A percentile compares a stretch with the other conserved stretches of the same genome.
phyloP scores from a whole-genome alignment of 2,888 invertebrate species.

The Andricus quercusramuli region DNA sequence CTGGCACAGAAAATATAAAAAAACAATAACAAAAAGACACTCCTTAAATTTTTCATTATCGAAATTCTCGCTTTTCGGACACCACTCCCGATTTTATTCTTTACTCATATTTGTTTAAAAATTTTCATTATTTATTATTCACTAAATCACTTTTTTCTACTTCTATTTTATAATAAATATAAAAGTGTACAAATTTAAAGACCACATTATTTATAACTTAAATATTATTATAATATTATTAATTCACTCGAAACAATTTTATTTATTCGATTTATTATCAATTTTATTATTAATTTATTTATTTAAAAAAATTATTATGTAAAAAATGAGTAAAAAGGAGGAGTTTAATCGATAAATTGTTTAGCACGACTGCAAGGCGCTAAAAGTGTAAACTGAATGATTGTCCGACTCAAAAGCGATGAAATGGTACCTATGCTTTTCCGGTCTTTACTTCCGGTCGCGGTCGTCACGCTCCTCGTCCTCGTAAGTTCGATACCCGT shows the following conservation, averaged over 20 bases:
- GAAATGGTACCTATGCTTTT: conserved; percentile 64
- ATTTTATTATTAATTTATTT: background rate
- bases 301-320: background rate
- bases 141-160: background rate
- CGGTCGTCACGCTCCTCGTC: conserved; percentile 62
- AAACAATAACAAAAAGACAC: conserved; percentile 36
- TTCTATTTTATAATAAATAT: conserved; percentile 26
- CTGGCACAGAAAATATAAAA: conserved; percentile 34
- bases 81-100: background rate
- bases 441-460: conserved; percentile 69
- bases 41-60: conserved; percentile 39
- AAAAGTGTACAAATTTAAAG: conserved; percentile 9
- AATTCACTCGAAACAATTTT: background rate
- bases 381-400: conserved; percentile 64
- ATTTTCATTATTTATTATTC: background rate
- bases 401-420: conserved; percentile 58
- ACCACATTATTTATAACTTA: background rate
- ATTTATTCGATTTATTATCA: background rate
- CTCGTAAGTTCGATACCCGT: conserved; percentile 19
- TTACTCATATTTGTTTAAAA: background rate
- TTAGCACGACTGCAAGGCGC: conserved; percentile 42
- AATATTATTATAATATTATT: background rate
- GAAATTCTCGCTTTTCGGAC: background rate
- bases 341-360: conserved; percentile 25
- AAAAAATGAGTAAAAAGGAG: background rate